Evolutionary conservation across 2,888 invertebrate genomes (phyloP), one percentile per base, ranked within the genome.

Genomic region (Quadroppia sp.): DNA sequence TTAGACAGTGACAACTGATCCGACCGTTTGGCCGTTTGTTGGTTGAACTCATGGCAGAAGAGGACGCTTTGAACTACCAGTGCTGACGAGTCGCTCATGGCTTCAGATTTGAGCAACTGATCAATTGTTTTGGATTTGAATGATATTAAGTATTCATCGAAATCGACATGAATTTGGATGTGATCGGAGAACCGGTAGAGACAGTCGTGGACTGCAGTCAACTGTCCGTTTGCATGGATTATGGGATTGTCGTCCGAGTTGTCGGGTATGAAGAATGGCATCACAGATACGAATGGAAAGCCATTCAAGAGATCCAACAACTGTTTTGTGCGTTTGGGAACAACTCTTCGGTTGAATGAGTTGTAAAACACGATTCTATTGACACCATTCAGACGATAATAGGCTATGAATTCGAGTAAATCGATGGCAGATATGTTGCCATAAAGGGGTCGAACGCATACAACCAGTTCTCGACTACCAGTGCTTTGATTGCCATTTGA

Each of bases 371-470:
- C 50, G 2, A 74, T 40, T 28, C 30, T 42, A 15, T 53, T 28
- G 50, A 74, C 32, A 20, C 50, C 70, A 40, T 74, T 71, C 28
- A 36, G 23, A 11, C 56, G 70, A 42, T 74, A 74, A 45, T 40
- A 74, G 20, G 70, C 74, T 25, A 74, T 74, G n/a, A 74, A 74
- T 59, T 74, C 74, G 1, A 74, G 30, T 28, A 74, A 70, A 50
- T 70, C 70, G 17, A 74, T 48, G 20, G 69, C 23, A 36, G 69
- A 70, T 28, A 74, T 53, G 7, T 48, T 40, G 0, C 56, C 74
- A 50, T 32, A 74, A 23, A 74, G 48, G 20, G 74, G 74, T 70
- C 74, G 74, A 23, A 74, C 74, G 28, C 74, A 74, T 23, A 74
- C 74, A 7, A 64, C 61, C 28, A 69, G 36, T n/a, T 64, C 15